Base-by-base conservation (phyloP, 2,888 invertebrate genomes). In the Oscheius myriophilus region DNA sequence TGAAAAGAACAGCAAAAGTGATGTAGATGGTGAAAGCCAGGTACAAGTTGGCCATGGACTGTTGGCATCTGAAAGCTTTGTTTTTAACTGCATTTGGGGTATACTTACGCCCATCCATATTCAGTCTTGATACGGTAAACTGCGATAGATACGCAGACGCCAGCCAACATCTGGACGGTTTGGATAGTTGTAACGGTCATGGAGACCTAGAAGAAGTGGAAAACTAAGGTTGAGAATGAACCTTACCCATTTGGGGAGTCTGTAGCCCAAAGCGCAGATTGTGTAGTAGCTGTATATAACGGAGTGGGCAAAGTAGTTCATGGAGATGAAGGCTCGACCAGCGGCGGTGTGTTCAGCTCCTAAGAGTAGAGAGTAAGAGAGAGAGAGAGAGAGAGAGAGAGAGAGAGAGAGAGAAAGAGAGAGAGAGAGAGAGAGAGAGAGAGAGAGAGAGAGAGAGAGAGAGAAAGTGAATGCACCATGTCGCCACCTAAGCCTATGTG, bases 261-360 rank as follows among this genome's bases (percentile, higher is more conserved):
- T 72, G 72, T 87, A 78, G 55, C 86, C 85, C 72, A 87, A 78
- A 1, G 89, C 89, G 46, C 87, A 75, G n/a, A 88, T 74, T 42
- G 88, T 86, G 80, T 89, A 89, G 80, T 89, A 89, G 0, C 87
- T 82, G 81, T 89, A 89, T 89, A 89, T 89, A 58, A 88, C 83
- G 4, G 89, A 87, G 78, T 89, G 89, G 2, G 89, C 89, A 4
- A 87, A 82, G 71, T 87, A 89, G 82, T 89, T 89, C 88, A 89
- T 89, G 3, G 87, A 86, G 62, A 86, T 85, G 72, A 84, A 87
- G 16, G 81, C 81, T 41, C 85, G 71, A 18, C 85, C 86, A 18
- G 86, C 73, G 1, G 86, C 85, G 7, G 83, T 85, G 73, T 86
- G 83, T 57, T 86, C 86, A 46, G 86, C 84, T 26, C 84, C 82